Evolutionary conservation across 2,113 vertebrate genomes (phyloP).

Genomic region (Syrmaticus mikado): DNA sequence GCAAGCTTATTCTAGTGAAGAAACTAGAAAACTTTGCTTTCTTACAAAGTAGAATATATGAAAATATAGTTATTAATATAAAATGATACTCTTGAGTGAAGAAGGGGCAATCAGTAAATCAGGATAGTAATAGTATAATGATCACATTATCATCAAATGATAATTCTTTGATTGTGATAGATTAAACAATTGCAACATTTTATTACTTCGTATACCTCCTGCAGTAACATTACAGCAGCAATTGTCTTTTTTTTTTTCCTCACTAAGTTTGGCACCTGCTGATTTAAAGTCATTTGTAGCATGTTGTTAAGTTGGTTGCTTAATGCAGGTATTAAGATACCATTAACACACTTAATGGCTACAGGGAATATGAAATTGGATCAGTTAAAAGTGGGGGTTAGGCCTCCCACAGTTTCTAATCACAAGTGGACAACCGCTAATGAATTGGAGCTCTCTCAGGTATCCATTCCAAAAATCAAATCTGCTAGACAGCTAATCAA

Average conservation of each 20-base stretch:
- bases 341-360: constrained; percentile 64
- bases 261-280: constrained; percentile 60
- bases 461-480: constrained; percentile 56
- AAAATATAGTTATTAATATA: constrained; percentile 44
- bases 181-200: constrained; percentile 71
- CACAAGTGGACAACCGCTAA: constrained; percentile 62
- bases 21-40: not conserved
- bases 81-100: constrained; percentile 58
- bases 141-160: constrained; percentile 66
- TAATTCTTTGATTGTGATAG: constrained; percentile 68
- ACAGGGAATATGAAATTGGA: constrained; percentile 61
- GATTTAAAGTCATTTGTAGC: constrained; percentile 53
- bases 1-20: not conserved
- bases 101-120: constrained; percentile 60
- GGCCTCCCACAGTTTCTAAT: constrained; percentile 58
- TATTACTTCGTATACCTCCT: constrained; percentile 64
- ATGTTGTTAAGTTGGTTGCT: constrained; percentile 55
- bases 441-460: constrained; percentile 61
- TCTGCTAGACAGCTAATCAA: constrained; percentile 68
- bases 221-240: constrained; percentile 44
- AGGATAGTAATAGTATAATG: constrained; percentile 63
- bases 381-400: constrained; percentile 62
- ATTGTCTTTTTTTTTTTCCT: constrained; percentile 13
- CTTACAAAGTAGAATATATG: constrained; percentile 12
- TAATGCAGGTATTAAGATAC: constrained; percentile 46